Evolutionary conservation across 1,140 invertebrate species (phyloP), one percentile per base, ranked within the genome.

Genomic region (Pseudobourletiella spinata): DNA sequence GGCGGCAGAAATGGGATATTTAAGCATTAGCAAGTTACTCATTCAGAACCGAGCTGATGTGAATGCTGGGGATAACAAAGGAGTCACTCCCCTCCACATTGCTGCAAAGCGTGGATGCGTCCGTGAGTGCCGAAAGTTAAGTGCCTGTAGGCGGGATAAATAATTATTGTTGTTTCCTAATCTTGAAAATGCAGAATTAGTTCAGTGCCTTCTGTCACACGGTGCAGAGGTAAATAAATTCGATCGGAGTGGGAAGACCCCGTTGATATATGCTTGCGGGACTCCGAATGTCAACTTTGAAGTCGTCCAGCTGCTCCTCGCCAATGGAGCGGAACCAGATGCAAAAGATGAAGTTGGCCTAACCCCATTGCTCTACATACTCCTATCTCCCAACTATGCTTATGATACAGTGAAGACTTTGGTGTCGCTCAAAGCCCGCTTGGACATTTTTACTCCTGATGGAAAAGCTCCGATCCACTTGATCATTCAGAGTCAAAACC

Each of bases 1-100:
- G n/a, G 57, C 63, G 20, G 42, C 48, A 28, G 67, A 68, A 57
- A 68, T 68, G 67, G 63, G 63, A 6, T 63, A 61, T 44, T 43
- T 59, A 14, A 32, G 51, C 20, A 68, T 68, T 24, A 39, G 56
- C 24, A 18, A 63, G 16, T 44, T 63, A 14, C 29, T 68, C 4
- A 24, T 68, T n/a, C 14, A 59, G n/a, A 51, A 68, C 29, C 14
- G 61, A 46, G 67, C 67, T 35, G 61, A 68, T 52, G 44, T 63
- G 2, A 65, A 68, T 51, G 60, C 60, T 32, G 48, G 30, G 4
- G 67, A 68, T 59, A 32, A 63, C 25, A 25, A 32, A 8, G 44
- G 59, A 22, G 39, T 60, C 0, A 63, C 56, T n/a, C 67, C 67
- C 4, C 25, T 68, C 3, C 67, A 68, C 39, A 35, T 63, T 16